phyloP scores from a whole-genome alignment of 2,888 invertebrate species.

The Clitarchus hookeri region DNA sequence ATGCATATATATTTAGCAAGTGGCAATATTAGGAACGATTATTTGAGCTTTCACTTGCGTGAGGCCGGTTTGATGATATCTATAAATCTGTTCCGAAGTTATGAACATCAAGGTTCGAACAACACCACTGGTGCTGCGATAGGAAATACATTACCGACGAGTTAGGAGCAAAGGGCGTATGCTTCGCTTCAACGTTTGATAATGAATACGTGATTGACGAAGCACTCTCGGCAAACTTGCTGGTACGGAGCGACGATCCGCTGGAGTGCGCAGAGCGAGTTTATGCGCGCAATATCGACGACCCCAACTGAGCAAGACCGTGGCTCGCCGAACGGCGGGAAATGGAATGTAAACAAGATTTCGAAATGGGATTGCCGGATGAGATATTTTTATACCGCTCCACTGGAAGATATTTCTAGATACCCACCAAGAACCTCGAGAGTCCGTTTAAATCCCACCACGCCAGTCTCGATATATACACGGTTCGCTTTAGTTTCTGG shows the following conservation, averaged over 20 bases:
- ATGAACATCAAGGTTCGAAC: too few species aligned
- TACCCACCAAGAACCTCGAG: not conserved
- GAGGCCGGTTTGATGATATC: too few species aligned
- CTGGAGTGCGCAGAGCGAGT: not conserved
- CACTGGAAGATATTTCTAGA: not conserved
- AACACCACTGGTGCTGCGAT: too few species aligned
- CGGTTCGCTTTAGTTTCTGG: too few species aligned
- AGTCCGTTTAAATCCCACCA: not conserved
- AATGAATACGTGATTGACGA: too few species aligned
- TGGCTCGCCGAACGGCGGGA: not conserved
- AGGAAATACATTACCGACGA: too few species aligned
- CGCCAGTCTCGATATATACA: not conserved
- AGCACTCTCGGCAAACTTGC: not conserved
- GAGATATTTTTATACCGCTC: not conserved
- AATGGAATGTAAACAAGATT: slow-evolving; percentile 14
- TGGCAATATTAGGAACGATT: too few species aligned
- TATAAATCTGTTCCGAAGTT: too few species aligned
- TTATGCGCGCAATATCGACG: not conserved
- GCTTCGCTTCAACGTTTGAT: too few species aligned
- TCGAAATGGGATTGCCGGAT: slow-evolving; percentile 14
- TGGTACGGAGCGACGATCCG: not conserved
- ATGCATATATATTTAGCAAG: too few species aligned
- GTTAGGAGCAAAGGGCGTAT: too few species aligned
- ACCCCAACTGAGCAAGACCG: not conserved
- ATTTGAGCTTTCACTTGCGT: too few species aligned